These are phyloP conservation scores for Diprion similis DNA, from an alignment of 1,140 invertebrate genomes.

Conservation along the genomic window DNA sequence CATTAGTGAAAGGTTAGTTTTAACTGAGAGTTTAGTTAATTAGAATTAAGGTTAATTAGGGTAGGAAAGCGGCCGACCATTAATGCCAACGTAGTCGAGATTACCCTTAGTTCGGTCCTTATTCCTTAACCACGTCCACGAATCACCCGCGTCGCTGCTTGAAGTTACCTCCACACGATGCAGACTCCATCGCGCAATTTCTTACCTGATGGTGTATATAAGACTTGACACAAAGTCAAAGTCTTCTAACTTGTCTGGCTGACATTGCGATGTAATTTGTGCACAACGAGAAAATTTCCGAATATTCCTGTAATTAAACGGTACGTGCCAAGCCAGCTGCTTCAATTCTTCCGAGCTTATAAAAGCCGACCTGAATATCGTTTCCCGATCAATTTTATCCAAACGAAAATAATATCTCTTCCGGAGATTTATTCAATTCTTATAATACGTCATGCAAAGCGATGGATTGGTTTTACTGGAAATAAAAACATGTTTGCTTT, in stretches of 20 bases:
- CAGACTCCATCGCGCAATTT: background rate
- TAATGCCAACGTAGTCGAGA: background rate
- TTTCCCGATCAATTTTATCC: no score
- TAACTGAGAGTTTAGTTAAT: conserved; percentile 8
- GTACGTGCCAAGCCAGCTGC: no score
- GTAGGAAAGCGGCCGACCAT: background rate
- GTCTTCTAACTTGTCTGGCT: no score
- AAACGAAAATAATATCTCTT: no score
- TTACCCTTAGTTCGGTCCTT: background rate
- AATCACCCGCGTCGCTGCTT: background rate
- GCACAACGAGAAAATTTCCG: background rate
- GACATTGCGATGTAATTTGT: background rate
- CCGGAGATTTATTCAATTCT: no score
- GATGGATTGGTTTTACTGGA: no score
- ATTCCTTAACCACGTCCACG: background rate
- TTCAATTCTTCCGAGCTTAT: no score
- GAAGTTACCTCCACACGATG: background rate
- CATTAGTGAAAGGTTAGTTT: conserved; percentile 2
- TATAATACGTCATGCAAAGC: no score
- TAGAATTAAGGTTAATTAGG: conserved; percentile 2
- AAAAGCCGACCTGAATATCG: no score
- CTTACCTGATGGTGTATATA: background rate
- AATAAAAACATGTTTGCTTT: no score
- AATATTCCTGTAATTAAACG: background rate
- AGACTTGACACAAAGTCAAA: no score